Evolutionary conservation across 1,140 invertebrate genomes (phyloP), one percentile per base, ranked within the genome.

Genomic region (Drosophila pectinifera): DNA sequence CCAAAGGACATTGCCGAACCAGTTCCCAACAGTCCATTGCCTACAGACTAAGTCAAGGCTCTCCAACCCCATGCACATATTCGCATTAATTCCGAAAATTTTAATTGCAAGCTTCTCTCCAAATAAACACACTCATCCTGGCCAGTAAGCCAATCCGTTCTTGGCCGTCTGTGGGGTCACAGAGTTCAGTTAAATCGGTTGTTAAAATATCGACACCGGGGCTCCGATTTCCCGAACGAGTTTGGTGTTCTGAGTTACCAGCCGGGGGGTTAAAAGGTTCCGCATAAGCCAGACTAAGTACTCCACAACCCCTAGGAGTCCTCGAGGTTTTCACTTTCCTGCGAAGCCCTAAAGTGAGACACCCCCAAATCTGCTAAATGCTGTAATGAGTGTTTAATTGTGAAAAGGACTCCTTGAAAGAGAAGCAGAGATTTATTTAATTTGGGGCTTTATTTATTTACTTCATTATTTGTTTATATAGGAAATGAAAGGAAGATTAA

Each of bases 181-280:
- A 57, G 7, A 83, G 84, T 84, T 89, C 77, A 90, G 84, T 90
- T 89, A 89, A 89, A 90, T 89, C 80, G 80, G 68, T 68, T 84
- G 85, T 80, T 64, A 89, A 89, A 89, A 63, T 84, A 58, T 58
- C 43, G 38, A 8, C 22, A 16, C 34, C 11, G 20, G 61, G 61
- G 46, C 69, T 73, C 36, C 20, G 63, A 58, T 84, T 73, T 64
- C 42, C 63, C 53, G 42, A 63, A 45, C 26, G 18, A 48, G 61
- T 81, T 65, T 43, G 34, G 20, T 16, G 22, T 63, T 56, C 28
- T 31, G 20, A 26, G 41, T 49, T 67, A 62, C 58, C 18, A 55
- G n/a, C 48, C n/a, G 8, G 20, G 43, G 76, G 85, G 80, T 89
- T 45, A 80, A 84, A 83, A 65, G 84, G 77, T 78, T 59, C 59